Evolutionary conservation across 2,888 invertebrate genomes (phyloP), one percentile per base, ranked within the genome.

Genomic region (Drosophila neotestacea): DNA sequence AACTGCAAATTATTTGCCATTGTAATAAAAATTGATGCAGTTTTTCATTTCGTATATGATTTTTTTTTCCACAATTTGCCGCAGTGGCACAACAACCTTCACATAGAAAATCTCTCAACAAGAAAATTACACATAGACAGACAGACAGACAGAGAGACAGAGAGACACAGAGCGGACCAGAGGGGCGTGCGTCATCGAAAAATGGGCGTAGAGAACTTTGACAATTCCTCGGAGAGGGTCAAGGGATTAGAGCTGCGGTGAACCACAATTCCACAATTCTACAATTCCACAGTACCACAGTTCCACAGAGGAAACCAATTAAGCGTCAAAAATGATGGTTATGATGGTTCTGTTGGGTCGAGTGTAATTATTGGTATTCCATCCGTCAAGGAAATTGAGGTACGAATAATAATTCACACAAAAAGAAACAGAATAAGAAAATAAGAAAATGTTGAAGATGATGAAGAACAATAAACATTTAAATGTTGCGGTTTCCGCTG

Each of bases 101-200:
- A 91, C 91, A 91, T 86, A 91, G 85, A 91, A 91, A 91, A 80
- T 86, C 91, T 91, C 81, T 91, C 90, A 91, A 84, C 90, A 88
- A 88, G 89, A 91, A 91, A 91, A 91, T 91, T 91, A 86, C 78
- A 81, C 47, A 60, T 65, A 62, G 60, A 10, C 27, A 61, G 22
- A 50, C 55, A 50, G 22, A 41, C 16, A 50, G 22, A 22, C 22
- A 2, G 22, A 22, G 2, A 59, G 30, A 52, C 55, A 54, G 28
- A 38, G n/a, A 46, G 34, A 27, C 38, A n/a, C 7, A 4, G 34
- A 28, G 27, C 16, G 70, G 28, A 47, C n/a, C 67, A 62, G 39
- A 51, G 39, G 64, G 74, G 60, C 51, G 65, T 63, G 52, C 34
- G 48, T 48, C 36, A 70, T 47, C 42, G 59, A 28, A 50, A 63